Evolutionary conservation across 2,888 invertebrate genomes (phyloP).

Genomic region (Diachrysia chrysitis): DNA sequence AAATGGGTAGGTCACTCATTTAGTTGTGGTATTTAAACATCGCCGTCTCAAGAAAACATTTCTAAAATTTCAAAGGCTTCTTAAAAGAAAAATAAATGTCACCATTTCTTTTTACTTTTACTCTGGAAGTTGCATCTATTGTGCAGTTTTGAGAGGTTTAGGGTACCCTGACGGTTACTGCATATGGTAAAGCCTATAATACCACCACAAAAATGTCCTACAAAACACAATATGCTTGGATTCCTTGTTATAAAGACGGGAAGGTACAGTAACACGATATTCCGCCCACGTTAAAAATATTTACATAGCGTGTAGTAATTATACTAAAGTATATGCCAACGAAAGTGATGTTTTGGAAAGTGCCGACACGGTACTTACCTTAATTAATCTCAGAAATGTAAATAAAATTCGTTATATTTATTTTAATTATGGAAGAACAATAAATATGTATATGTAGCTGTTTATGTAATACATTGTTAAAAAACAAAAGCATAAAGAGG

Average conservation of each 20-base stretch:
- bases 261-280: constrained; percentile 50
- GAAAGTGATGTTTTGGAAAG: constrained; percentile 50
- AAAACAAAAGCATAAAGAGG: not conserved
- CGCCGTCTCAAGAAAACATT: too few relatives aligned
- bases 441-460: not conserved
- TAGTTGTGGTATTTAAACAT: too few relatives aligned
- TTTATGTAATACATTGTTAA: not conserved
- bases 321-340: constrained; percentile 19
- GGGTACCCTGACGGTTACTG: too few relatives aligned
- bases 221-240: constrained; percentile 5
- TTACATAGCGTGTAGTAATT: constrained; percentile 41
- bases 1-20: too few relatives aligned
- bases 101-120: too few relatives aligned
- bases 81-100: too few relatives aligned
- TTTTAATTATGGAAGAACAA: constrained; percentile 4
- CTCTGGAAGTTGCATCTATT: too few relatives aligned
- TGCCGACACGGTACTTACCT: constrained; percentile 28
- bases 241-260: constrained; percentile 36
- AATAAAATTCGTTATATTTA: constrained; percentile 4
- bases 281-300: constrained; percentile 44
- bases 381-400: constrained; percentile 29
- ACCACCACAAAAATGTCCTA: not conserved
- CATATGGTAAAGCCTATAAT: too few relatives aligned
- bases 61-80: too few relatives aligned
- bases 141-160: too few relatives aligned